phyloP scores from a whole-genome alignment of 2,888 invertebrate genomes.

The Punctoribates punctum region DNA sequence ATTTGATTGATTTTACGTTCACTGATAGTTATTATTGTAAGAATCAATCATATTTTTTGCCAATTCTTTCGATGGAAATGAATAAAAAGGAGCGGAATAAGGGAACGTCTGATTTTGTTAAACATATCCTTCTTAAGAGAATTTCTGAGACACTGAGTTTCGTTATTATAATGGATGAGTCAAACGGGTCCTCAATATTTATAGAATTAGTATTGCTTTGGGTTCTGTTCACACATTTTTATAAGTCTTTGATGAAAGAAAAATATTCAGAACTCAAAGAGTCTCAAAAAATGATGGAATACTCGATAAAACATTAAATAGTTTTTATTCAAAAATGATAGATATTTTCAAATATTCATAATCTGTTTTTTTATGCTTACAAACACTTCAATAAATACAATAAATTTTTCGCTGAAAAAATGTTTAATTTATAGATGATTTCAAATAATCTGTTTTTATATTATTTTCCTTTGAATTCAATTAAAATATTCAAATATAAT shows the following conservation, averaged over 20 bases:
- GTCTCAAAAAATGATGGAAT: background rate
- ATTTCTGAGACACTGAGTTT: background rate
- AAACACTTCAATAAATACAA: background rate
- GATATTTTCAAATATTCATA: conserved; percentile 15
- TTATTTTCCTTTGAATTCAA: background rate
- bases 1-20: background rate
- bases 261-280: background rate
- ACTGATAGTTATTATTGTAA: background rate
- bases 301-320: background rate
- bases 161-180: conserved; percentile 26
- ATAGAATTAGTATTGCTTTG: background rate
- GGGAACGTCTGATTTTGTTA: background rate
- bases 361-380: background rate
- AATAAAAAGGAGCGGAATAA: background rate
- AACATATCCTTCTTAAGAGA: background rate
- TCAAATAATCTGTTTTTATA: background rate
- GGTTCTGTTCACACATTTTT: background rate
- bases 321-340: conserved; percentile 14
- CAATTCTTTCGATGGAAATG: background rate
- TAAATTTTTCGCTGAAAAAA: background rate
- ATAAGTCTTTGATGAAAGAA: background rate
- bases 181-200: conserved; percentile 10
- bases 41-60: conserved; percentile 1
- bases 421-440: background rate
- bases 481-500: background rate